phyloP scores from a whole-genome alignment of 2,888 invertebrate species.

The Acanthosepion pharaonis region DNA sequence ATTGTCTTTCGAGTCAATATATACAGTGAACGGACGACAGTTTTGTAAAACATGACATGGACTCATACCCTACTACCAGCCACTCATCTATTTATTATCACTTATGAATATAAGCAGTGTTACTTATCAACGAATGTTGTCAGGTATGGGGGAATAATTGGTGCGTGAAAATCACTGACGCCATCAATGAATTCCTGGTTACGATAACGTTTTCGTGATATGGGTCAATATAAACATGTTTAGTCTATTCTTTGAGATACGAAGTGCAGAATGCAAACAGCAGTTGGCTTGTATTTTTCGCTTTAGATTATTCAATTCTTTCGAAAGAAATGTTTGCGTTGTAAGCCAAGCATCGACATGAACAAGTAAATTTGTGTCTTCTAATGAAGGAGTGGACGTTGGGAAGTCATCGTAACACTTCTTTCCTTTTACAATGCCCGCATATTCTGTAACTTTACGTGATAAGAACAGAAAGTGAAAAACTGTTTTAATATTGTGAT shows the following conservation, averaged over 20 bases:
- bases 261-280: background rate
- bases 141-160: background rate
- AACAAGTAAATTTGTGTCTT: background rate
- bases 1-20: background rate
- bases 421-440: background rate
- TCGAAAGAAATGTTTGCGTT: background rate
- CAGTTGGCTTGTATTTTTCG: background rate
- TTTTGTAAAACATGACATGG: background rate
- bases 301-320: background rate
- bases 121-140: background rate
- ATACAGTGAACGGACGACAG: background rate
- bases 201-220: background rate
- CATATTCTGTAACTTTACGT: background rate
- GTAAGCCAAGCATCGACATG: background rate
- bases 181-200: background rate
- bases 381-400: background rate
- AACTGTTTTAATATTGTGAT: background rate
- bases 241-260: background rate
- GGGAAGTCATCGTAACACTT: background rate
- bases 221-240: slow-evolving; percentile 18
- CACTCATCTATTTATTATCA: background rate
- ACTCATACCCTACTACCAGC: background rate
- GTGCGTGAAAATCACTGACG: background rate
- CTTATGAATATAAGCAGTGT: background rate
- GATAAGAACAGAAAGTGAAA: background rate